A percentile compares a stretch with the other conserved stretches of the same genome.
phyloP scores from a whole-genome alignment of 2,888 invertebrate species.

The Xanthia icteritia region DNA sequence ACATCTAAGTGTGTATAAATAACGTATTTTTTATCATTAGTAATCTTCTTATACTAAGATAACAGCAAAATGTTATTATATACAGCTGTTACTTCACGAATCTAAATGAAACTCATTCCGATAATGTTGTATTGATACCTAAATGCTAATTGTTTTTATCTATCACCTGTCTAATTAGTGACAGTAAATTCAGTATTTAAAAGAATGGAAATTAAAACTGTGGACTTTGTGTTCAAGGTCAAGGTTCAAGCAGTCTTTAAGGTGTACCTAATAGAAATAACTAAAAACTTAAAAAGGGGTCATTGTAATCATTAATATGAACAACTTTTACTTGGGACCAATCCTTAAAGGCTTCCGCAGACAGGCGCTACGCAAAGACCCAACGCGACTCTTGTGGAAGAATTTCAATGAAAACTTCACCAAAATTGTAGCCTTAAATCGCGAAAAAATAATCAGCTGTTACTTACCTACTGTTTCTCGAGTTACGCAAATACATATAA shows the following conservation, averaged over 20 bases:
- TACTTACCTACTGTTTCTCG: no score
- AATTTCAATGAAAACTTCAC: no score
- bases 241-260: background rate
- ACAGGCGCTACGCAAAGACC: no score
- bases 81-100: background rate
- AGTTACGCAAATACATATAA: no score
- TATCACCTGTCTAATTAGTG: background rate
- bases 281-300: background rate
- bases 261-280: background rate
- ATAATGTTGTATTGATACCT: slow-evolving; percentile 1
- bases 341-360: background rate
- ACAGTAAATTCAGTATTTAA: background rate
- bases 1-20: no score
- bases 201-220: background rate
- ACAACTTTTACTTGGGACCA: background rate
- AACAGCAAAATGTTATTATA: background rate
- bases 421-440: no score
- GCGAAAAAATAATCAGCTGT: no score
- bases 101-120: slow-evolving; percentile 13
- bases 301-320: no score
- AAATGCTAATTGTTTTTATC: slow-evolving; percentile 13
- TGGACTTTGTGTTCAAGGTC: no score
- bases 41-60: background rate
- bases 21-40: background rate
- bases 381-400: no score